Evolutionary conservation across 37 sponge, comb jelly and placozoan species (phyloP), one percentile per base, ranked within the genome.

Genomic region (Spongilla lacustris): DNA sequence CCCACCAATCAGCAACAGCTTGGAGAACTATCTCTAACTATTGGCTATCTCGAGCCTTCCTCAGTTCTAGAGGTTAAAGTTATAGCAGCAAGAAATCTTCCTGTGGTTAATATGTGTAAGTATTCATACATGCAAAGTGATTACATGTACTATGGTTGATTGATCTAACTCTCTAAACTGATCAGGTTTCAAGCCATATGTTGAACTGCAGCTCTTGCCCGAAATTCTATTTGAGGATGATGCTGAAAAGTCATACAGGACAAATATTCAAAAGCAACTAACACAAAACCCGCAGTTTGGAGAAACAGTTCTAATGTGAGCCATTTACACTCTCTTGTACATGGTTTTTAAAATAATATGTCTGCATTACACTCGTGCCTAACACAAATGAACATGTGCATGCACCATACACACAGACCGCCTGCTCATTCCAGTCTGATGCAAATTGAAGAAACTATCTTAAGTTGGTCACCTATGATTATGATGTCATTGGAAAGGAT

Each of bases 401-500:
- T 17, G 1, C 58, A 58, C 58, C 46, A 46, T 14, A 6, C 58
- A 25, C 30, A 68, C 88, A 58, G 58, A 14, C 19, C n/a, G n/a
- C n/a, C 58, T 58, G 19, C 58, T 13, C 50, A 48, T 21, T 67
- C 67, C 29, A 27, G 75, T 5, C 17, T 67, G 10, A 79, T 89
- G 33, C 19, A 71, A 33, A 49, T 31, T 3, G 50, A 77, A 49
- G 93, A 90, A 0, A 34, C 93, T 27, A 66, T 86, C 31, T 49
- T 93, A 0, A 26, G 80, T 28, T 93, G 38, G 81, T 78, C 5
- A 49, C 89, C 67, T 93, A 70, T 77, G 90, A 89, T 23, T 71
- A 89, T 31, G 93, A 93, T 70, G 36, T 50, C 4, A 41, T 93
- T 36, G 77, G 83, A 12, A 36, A 81, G 36, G 81, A 92, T 75